These are phyloP conservation scores for Rhynchopsitta pachyrhyncha DNA, from an alignment of 2,113 vertebrate species.

Conservation along the genomic window DNA sequence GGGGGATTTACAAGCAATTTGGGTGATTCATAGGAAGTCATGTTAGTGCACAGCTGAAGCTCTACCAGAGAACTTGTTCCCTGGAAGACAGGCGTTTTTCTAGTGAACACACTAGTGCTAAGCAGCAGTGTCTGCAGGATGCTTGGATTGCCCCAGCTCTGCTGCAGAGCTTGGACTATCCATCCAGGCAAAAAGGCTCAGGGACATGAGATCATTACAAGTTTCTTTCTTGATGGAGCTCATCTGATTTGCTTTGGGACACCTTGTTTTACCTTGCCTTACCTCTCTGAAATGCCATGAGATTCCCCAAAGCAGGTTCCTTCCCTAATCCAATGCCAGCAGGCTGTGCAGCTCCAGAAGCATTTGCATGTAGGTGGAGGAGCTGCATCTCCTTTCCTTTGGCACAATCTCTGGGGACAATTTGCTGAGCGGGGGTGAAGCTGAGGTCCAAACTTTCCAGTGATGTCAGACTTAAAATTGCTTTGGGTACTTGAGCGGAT, in stretches of 20 bases:
- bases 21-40: slow-evolving; percentile 52
- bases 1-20: slow-evolving; percentile 58
- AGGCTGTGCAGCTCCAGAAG: slow-evolving; percentile 71
- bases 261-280: slow-evolving; percentile 72
- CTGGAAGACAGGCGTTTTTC: slow-evolving; percentile 9
- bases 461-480: slow-evolving; percentile 66
- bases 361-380: slow-evolving; percentile 72
- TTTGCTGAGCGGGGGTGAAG: slow-evolving; percentile 35
- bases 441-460: slow-evolving; percentile 58
- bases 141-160: slow-evolving; percentile 57
- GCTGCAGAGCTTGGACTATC: slow-evolving; percentile 74
- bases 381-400: slow-evolving; percentile 47
- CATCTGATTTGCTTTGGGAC: slow-evolving; percentile 79
- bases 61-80: slow-evolving; percentile 38
- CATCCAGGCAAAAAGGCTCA: slow-evolving; percentile 74
- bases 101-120: slow-evolving; percentile 71
- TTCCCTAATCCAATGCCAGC: slow-evolving; percentile 73
- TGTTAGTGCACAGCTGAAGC: slow-evolving; percentile 41
- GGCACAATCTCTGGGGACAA: slow-evolving; percentile 63
- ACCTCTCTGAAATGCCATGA: slow-evolving; percentile 66
- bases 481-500: background rate
- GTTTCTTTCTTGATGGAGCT: slow-evolving; percentile 71
- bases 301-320: slow-evolving; percentile 77
- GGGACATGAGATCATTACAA: slow-evolving; percentile 63
- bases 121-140: slow-evolving; percentile 73